phyloP scores from a whole-genome alignment of 1,140 invertebrate species.

The Teleopsis dalmanni region DNA sequence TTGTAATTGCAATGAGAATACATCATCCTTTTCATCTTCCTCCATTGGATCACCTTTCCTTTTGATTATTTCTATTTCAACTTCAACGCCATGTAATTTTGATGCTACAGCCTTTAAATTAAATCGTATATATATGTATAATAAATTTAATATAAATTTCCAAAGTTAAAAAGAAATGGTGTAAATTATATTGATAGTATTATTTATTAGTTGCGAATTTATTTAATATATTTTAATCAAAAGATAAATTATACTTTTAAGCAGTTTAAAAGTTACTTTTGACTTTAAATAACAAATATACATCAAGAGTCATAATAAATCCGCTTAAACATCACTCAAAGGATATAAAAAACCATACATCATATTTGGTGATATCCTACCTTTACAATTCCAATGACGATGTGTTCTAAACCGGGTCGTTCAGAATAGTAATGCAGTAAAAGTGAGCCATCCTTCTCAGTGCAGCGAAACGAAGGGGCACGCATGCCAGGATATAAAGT shows the following conservation, averaged over 20 bases:
- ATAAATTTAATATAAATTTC: too few relatives aligned
- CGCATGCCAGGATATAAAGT: slow-evolving; percentile 90
- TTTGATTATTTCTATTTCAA: slow-evolving; percentile 82
- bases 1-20: slow-evolving; percentile 25
- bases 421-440: slow-evolving; percentile 90
- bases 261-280: too few relatives aligned
- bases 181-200: too few relatives aligned
- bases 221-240: too few relatives aligned
- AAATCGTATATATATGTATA: not conserved
- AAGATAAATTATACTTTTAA: too few relatives aligned
- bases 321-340: not conserved
- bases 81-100: slow-evolving; percentile 83
- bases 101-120: slow-evolving; percentile 74
- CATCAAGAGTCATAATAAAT: not conserved
- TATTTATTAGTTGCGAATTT: too few relatives aligned
- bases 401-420: slow-evolving; percentile 82
- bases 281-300: not conserved
- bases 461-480: slow-evolving; percentile 86
- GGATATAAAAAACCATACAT: not conserved
- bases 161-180: too few relatives aligned
- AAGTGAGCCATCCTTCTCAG: slow-evolving; percentile 78
- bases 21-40: slow-evolving; percentile 35
- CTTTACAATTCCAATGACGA: slow-evolving; percentile 92
- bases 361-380: slow-evolving; percentile 43
- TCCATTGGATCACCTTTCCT: slow-evolving; percentile 63